Evolutionary conservation across 2,113 vertebrate species (phyloP).

Genomic region (Neotragus moschatus): DNA sequence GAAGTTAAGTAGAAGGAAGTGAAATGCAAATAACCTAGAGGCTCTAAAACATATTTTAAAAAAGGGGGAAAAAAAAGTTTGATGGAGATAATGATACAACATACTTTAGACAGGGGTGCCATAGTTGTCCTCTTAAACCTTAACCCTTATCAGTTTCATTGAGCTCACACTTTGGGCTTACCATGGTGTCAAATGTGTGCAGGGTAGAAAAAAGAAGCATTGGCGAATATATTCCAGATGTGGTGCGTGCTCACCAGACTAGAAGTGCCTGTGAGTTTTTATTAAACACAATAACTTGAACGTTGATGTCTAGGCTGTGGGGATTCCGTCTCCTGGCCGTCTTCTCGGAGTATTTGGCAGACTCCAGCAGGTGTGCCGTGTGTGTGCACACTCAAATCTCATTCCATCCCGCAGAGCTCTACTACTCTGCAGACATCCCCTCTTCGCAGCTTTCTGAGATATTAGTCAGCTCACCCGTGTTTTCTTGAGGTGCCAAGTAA

Average conservation of each 20-base stretch:
- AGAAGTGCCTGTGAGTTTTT: neutral
- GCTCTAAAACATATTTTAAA: neutral
- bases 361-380: neutral
- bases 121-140: neutral
- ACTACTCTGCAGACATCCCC: fast-evolving
- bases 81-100: too few relatives aligned
- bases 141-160: neutral
- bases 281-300: neutral
- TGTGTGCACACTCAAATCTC: neutral
- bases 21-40: neutral
- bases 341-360: neutral
- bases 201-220: neutral
- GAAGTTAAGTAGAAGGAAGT: neutral
- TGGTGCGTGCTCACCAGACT: neutral
- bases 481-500: neutral
- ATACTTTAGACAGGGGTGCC: neutral
- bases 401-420: too few relatives aligned
- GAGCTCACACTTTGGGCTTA: neutral
- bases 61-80: neutral
- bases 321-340: fast-evolving
- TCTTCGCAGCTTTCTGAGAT: neutral
- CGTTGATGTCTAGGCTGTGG: neutral
- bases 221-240: neutral
- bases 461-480: fast-evolving
- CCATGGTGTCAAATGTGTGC: neutral